Evolutionary conservation across 2,797 vertebrate genomes (phyloP), one percentile per base, ranked within the genome.

Genomic region (Astyanax mexicanus): DNA sequence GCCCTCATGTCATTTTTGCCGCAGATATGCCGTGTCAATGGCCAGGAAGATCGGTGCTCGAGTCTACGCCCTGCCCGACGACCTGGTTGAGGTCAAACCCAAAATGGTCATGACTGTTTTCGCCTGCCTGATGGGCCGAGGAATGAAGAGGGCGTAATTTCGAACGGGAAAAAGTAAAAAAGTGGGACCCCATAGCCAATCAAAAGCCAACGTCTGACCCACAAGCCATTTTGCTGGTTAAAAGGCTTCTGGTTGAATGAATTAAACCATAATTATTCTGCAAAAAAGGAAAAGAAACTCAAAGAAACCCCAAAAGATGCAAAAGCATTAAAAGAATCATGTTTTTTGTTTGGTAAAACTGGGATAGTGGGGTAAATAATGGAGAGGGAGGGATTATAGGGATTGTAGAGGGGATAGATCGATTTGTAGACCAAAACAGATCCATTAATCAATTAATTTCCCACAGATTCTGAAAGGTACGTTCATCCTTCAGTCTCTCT

Each of bases 41-140:
- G 95, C 96, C 17, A 95, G 98, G 88, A 95, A 96, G 89, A 99
- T 99, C 0, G 97, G 98, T 0, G 93, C 97, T 7, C 94, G 96
- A 42, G 96, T 99, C 27, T 98, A 98, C 0, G 96, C 97, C 49
- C 95, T 99, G 57, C 97, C 98, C 0, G 96, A 98, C 40, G 98
- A 99, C 79, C 88, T 99, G 44, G 95, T 99, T 49, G 97, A 99
- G 88, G 90, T 97, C 81, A 98, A 98, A 79, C 96, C 90, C 19
- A 99, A 99, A 89, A 98, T 99, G 97, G 98, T 99, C 87, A 98
- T 99, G 98, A 99, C 96, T 0, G 95, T 99, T 84, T 99, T 99
- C 60, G 98, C 98, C 42, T 99, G 97, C 83, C 92, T 99, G 91
- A 98, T 99, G 98, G 98, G 95, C 54, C 89, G 96, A 82, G 97